phyloP scores from a whole-genome alignment of 1,140 invertebrate species.

The Drosophila elegans region DNA sequence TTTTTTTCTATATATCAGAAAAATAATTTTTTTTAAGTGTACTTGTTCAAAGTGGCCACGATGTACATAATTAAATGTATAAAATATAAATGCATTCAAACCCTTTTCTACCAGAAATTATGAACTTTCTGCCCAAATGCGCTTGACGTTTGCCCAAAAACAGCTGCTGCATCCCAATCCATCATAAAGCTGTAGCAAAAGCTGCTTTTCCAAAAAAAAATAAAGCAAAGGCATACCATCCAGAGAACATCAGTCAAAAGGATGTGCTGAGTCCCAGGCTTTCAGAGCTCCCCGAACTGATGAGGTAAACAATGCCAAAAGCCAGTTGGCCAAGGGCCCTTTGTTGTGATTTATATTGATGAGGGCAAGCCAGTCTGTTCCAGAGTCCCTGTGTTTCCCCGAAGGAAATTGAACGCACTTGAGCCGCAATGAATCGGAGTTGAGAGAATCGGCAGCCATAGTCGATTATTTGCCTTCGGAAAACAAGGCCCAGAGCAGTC shows the following conservation, averaged over 20 bases:
- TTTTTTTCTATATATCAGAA: too few relatives aligned
- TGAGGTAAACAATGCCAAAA: conserved; percentile 68
- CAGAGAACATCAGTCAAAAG: conserved; percentile 43
- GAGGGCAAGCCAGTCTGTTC: conserved; percentile 15
- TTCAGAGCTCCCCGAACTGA: conserved; percentile 38
- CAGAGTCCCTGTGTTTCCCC: conserved; percentile 3
- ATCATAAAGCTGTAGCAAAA: conserved; percentile 58
- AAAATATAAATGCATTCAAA: too few relatives aligned
- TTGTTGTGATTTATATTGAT: conserved; percentile 81
- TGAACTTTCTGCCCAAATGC: conserved; percentile 24
- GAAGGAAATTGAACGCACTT: conserved; percentile 48
- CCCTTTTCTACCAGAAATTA: neutral
- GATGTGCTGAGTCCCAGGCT: conserved; percentile 11
- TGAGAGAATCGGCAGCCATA: conserved; percentile 5
- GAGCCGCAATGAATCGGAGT: conserved; percentile 33
- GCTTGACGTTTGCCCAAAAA: conserved; percentile 36
- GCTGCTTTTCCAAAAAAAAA: conserved; percentile 32
- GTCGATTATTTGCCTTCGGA: conserved; percentile 21
- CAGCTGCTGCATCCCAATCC: conserved; percentile 61
- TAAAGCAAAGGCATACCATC: conserved; percentile 25
- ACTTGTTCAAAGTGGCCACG: too few relatives aligned
- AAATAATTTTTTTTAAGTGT: too few relatives aligned
- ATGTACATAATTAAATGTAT: too few relatives aligned
- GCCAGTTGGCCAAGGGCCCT: conserved; percentile 55
- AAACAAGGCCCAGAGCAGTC: conserved; percentile 79